Evolutionary conservation across 2,113 vertebrate species (phyloP).

Genomic region (Gallinago media): DNA sequence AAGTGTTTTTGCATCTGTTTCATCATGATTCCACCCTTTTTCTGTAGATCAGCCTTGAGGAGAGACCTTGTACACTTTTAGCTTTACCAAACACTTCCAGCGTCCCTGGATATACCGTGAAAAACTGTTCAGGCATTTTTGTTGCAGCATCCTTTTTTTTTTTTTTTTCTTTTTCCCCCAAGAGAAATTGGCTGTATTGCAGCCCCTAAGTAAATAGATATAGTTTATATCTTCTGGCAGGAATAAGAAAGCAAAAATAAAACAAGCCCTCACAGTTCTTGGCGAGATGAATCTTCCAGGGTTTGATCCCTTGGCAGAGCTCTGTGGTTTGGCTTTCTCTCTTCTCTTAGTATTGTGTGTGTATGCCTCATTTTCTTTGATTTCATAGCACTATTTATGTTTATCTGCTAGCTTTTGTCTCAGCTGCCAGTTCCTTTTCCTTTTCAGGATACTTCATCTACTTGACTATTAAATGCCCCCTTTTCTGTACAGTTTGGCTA

Average conservation of each 20-base stretch:
- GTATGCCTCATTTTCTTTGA: background rate
- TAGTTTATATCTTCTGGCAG: conserved; percentile 16
- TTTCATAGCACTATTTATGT: conserved; percentile 9
- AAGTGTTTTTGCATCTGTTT: background rate
- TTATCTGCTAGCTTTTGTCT: conserved; percentile 2
- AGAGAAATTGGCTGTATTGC: background rate
- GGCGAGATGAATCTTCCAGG: background rate
- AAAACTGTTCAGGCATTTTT: background rate
- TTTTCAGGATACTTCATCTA: background rate
- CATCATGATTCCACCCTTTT: background rate
- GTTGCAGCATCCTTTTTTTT: background rate
- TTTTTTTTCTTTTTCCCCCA: background rate
- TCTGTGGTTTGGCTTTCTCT: conserved; percentile 19
- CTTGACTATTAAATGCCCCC: background rate
- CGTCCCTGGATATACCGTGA: background rate
- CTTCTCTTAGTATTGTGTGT: background rate
- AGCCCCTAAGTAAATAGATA: conserved; percentile 25
- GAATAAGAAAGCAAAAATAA: conserved; percentile 35
- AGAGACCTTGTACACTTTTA: background rate
- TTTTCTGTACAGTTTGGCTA: background rate
- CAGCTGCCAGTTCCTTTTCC: background rate
- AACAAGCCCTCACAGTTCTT: conserved; percentile 10
- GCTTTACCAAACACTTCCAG: background rate
- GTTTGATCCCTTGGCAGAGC: conserved; percentile 25
- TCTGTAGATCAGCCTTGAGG: background rate